phyloP scores from a whole-genome alignment of 35 echinoderm and acorn worm genomes.

The Acanthaster planci region DNA sequence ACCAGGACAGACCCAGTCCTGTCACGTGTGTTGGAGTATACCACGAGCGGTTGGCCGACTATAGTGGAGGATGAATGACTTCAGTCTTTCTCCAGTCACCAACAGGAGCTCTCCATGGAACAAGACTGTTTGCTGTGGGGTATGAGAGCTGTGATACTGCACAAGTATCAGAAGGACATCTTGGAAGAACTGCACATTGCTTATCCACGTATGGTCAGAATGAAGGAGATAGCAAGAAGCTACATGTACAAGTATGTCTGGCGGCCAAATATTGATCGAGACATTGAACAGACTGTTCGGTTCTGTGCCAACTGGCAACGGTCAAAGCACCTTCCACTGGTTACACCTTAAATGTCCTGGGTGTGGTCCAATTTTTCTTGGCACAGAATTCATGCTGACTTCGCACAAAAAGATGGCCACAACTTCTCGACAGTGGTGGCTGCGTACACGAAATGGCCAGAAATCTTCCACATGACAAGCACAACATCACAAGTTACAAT shows the following conservation, averaged over 20 bases:
- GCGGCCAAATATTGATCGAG: conserved; percentile 50
- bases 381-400: conserved; percentile 49
- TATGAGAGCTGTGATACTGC: too few species aligned
- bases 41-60: conserved; percentile 24
- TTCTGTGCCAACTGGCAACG: conserved; percentile 2
- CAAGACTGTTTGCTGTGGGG: conserved; percentile 53
- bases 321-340: not conserved
- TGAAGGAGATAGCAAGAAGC: too few species aligned
- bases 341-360: conserved; percentile 50
- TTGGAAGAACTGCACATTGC: too few species aligned
- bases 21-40: conserved; percentile 23
- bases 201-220: too few species aligned
- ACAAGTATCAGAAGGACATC: too few species aligned
- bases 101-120: conserved; percentile 52
- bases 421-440: conserved; percentile 39
- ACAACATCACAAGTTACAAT: conserved; percentile 51
- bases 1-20: conserved; percentile 38
- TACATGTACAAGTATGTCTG: too few species aligned
- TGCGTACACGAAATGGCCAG: conserved; percentile 65
- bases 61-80: not conserved
- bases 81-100: too few species aligned
- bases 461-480: too few species aligned
- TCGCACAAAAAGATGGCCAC: conserved; percentile 28
- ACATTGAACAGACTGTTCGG: conserved; percentile 39
- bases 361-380: conserved; percentile 40